Evolutionary conservation across 2,888 invertebrate genomes (phyloP), one percentile per base, ranked within the genome.

Genomic region (Notodonta dromedarius): DNA sequence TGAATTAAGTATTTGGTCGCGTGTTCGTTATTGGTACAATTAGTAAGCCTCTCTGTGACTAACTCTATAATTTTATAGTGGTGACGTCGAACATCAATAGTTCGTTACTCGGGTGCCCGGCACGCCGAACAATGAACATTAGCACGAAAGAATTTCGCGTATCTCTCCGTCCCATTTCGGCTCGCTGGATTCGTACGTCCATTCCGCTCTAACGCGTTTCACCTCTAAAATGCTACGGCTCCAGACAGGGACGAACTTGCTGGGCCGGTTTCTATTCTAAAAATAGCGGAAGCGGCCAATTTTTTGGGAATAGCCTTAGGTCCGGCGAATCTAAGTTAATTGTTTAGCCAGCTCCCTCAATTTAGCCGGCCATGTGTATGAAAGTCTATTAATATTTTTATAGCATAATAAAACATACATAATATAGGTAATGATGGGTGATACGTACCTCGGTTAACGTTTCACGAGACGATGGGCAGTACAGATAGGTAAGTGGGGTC

Each of bases 221-320:
- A 93, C 93, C 93, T 93, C 91, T 85, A 92, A 82, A 89, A 89
- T 75, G 89, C 84, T 89, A 87, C 82, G 86, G 80, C 70, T 86
- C 89, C 90, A 91, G 90, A 90, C 90, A 81, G 84, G 84, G 79
- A 83, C 83, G 80, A 82, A 89, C 87, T 89, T 78, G 91, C 86
- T 81, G 75, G 83, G 90, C 92, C 78, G 88, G 93, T 93, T 91
- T 92, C 90, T 91, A 91, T 91, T 92, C 90, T 91, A 91, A 91
- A 91, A 90, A 90, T 93, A 93, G 90, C 83, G 82, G 82, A 87
- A 87, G 78, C 80, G 67, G 77, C 76, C 74, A 79, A 84, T 85
- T 88, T n/a, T 90, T 90, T 85, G 77, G 81, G 83, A 83, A 86
- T 86, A 80, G 83, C 84, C 78, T 80, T 77, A 78, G 78, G 72